Evolutionary conservation across 2,113 vertebrate species (phyloP).

Genomic region (Pterocles orientalis): DNA sequence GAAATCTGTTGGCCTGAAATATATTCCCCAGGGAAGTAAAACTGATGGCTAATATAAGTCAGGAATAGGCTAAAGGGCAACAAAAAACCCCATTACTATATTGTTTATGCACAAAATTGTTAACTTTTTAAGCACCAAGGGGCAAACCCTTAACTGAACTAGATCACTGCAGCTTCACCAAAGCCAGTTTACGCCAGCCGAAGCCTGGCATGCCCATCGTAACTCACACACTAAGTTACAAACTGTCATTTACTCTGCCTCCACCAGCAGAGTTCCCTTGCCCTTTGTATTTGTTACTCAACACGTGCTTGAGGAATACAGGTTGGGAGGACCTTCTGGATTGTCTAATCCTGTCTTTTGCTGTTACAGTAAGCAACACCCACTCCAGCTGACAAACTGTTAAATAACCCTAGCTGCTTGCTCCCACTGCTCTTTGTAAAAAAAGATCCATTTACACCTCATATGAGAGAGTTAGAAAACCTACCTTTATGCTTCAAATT

Average conservation of each 20-base stretch:
- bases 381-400: neutral
- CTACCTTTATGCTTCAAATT: neutral
- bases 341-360: neutral
- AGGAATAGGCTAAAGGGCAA: neutral
- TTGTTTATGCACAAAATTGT: neutral
- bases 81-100: neutral
- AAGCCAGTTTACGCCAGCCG: neutral
- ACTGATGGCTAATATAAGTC: neutral
- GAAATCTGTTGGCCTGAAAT: neutral
- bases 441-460: neutral
- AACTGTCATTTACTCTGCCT: neutral
- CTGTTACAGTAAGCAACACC: neutral
- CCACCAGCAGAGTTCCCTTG: neutral
- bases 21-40: neutral
- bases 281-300: slow-evolving; percentile 1
- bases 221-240: neutral
- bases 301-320: neutral
- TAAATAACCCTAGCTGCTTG: neutral
- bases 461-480: neutral
- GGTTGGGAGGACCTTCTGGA: neutral
- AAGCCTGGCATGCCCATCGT: neutral
- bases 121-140: neutral
- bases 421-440: neutral
- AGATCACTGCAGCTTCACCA: neutral
- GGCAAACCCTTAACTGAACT: neutral